Base-by-base conservation (phyloP, 1,140 invertebrate species). In the Cataglyphis hispanica region DNA sequence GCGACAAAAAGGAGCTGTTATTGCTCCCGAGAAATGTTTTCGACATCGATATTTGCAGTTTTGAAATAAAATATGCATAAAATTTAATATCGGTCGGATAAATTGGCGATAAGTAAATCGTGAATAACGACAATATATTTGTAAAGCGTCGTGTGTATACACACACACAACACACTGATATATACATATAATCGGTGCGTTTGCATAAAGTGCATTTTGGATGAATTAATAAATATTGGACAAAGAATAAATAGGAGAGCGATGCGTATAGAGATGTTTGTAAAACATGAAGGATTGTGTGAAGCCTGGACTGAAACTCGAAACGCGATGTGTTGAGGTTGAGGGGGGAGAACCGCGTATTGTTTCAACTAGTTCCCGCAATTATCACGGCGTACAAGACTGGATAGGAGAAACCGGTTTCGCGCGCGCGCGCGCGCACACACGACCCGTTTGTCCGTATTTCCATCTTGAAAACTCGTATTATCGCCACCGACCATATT, bases 361-460 rank as follows among this genome's bases (percentile, higher is more conserved):
- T 84, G 74, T 77, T 78, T 77, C 70, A 77, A 84, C 61, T 77
- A 76, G 70, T 84, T 84, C 58, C 34, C 83, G 70, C 61, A 77
- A 84, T 84, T 84, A 77, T 75, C 74, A 58, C 74, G 60, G 46
- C 43, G 16, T 64, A 78, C 11, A 77, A 50, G 13, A 84, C 58
- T 66, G 83, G 60, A 78, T 53, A 84, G 60, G 40, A 60, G 78
- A 83, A 83, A 83, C 78, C 78, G 67, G 78, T 83, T 83, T 60
- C 19, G 25, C 76, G 61, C 64, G 77, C 43, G 63, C n/a, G n/a
- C 43, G 60, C 13, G 53, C 56, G 31, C n/a, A 6, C 2, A 31
- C 31, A 34, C 37, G 70, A 83, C 67, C 67, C 25, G 78, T 74
- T 83, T 69, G 77, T 78, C n/a, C 60, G 60, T 56, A 64, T 80